These are phyloP conservation scores for Myiotriccus ornatus DNA, from an alignment of 2,797 vertebrate species.

Conservation along the genomic window DNA sequence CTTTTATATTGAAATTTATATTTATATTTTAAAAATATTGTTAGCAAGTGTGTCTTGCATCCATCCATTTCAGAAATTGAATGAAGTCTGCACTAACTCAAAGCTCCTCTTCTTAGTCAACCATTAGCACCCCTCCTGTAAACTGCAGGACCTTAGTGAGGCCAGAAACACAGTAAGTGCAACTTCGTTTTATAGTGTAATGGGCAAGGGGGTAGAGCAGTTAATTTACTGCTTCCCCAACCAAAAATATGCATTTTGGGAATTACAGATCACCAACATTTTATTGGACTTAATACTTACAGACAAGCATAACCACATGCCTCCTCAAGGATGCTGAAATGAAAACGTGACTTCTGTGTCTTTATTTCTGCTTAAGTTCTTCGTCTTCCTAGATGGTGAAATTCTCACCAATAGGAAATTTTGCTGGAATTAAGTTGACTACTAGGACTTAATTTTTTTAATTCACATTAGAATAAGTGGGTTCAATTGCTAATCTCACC, in stretches of 20 bases:
- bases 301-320: not conserved
- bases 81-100: not conserved
- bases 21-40: slow-evolving; percentile 73
- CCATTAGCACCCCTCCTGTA: not conserved
- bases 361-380: not conserved
- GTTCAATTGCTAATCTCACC: not conserved
- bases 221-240: not conserved
- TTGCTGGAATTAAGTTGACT: not conserved
- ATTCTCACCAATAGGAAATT: not conserved
- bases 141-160: not conserved
- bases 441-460: not conserved
- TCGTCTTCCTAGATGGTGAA: not conserved
- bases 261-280: not conserved
- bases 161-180: not conserved
- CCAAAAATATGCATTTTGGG: not conserved
- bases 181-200: not conserved
- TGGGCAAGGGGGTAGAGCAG: not conserved
- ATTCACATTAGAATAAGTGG: not conserved
- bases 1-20: slow-evolving; percentile 72
- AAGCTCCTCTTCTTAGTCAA: not conserved
- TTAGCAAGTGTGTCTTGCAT: slow-evolving; percentile 73
- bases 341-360: not conserved
- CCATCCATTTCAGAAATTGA: slow-evolving; percentile 56
- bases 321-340: not conserved
- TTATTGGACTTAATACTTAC: not conserved